Evolutionary conservation across 2,797 vertebrate genomes (phyloP).

Genomic region (Todus mexicanus): DNA sequence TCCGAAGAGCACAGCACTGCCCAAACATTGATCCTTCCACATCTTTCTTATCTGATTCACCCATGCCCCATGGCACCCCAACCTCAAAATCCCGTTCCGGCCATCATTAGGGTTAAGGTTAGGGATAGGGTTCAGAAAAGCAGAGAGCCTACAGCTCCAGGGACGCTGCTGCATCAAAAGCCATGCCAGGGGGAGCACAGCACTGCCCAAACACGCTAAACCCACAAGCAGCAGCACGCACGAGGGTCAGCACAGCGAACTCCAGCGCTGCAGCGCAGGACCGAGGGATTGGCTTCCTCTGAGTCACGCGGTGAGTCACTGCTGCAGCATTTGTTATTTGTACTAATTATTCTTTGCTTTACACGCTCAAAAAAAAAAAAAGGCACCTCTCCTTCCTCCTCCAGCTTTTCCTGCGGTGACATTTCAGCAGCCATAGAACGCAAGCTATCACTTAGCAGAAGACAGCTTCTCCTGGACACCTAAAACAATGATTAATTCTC

Average conservation of each 20-base stretch:
- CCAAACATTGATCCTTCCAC: too few relatives aligned
- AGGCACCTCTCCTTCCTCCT: conserved; percentile 59
- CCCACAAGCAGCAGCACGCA: neutral
- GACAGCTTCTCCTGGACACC: neutral
- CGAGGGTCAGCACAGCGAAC: neutral
- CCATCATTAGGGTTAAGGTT: too few relatives aligned
- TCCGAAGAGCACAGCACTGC: too few relatives aligned
- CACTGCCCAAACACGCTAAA: too few relatives aligned
- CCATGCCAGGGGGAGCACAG: too few relatives aligned
- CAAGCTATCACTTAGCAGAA: neutral
- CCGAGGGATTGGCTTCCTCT: conserved; percentile 39
- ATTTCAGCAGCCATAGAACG: neutral
- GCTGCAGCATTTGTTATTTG: conserved; percentile 32
- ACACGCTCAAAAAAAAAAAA: conserved; percentile 30
- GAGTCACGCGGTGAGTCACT: conserved; percentile 50
- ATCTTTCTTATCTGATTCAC: too few relatives aligned
- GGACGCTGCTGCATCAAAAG: too few relatives aligned
- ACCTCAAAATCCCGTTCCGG: too few relatives aligned
- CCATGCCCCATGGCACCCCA: too few relatives aligned
- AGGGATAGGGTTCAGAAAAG: too few relatives aligned
- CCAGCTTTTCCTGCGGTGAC: conserved; percentile 20
- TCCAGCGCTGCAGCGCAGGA: neutral
- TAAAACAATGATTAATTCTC: neutral
- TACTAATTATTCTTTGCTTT: conserved; percentile 48
- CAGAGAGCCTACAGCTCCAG: too few relatives aligned